Conservation (phyloP, 2,113 vertebrate genomes). For the Rafetus swinhoei region DNA sequence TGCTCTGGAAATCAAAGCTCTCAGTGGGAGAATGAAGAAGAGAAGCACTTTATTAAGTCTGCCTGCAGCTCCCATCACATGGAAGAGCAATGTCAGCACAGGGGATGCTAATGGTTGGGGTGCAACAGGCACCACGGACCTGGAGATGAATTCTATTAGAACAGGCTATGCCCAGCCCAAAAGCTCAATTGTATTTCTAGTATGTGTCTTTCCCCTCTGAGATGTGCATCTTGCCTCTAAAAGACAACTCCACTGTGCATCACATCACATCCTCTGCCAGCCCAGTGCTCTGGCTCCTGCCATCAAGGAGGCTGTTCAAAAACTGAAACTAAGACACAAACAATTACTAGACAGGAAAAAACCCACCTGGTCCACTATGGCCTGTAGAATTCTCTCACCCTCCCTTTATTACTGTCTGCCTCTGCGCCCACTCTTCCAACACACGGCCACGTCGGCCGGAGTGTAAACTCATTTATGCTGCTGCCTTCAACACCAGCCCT, state of each 20-base stretch:
- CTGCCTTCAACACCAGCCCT: conserved; percentile 10
- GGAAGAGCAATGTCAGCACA: conserved; percentile 69
- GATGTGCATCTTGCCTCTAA: conserved; percentile 45
- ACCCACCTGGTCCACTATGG: neutral
- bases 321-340: conserved; percentile 56
- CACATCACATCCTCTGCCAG: conserved; percentile 72
- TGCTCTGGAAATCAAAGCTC: conserved; percentile 75
- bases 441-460: neutral
- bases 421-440: neutral
- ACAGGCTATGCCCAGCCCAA: conserved; percentile 60
- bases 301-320: conserved; percentile 51
- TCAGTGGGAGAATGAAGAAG: conserved; percentile 78
- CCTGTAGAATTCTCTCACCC: neutral
- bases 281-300: conserved; percentile 29
- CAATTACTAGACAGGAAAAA: conserved; percentile 25
- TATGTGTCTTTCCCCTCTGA: conserved; percentile 72
- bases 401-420: neutral
- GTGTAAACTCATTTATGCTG: conserved; percentile 50
- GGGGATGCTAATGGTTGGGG: conserved; percentile 75
- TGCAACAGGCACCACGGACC: conserved; percentile 56
- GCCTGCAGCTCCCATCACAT: conserved; percentile 65
- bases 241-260: conserved; percentile 54
- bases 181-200: conserved; percentile 76
- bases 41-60: conserved; percentile 80
- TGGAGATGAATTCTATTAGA: conserved; percentile 65